Base-by-base conservation (phyloP, 2,797 vertebrate genomes). In the Sebastes cheni region DNA sequence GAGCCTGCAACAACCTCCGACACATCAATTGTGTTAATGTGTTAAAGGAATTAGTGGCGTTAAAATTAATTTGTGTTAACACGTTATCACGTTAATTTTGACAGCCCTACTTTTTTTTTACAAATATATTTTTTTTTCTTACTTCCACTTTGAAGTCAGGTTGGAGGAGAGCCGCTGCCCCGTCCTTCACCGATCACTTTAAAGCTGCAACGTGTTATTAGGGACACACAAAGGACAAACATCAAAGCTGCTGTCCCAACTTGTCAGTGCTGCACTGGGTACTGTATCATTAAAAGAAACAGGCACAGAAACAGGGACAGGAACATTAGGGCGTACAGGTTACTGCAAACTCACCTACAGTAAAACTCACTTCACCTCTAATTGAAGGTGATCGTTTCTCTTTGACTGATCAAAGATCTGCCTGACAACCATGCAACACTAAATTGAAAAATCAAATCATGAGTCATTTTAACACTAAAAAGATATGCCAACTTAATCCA, bases 141-240 rank as follows among this genome's bases (percentile, higher is more conserved):
- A 84, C 79, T 73, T 88, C 58, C 58, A 78, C 66, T 75, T 85
- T 84, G 69, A 81, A 80, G 64, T 75, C 55, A 59, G 25, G 25
- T 77, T 75, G 64, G 62, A 90, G 79, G 78, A 81, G 71, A 91
- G 70, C 30, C 1, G 8, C 61, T 65, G 78, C 16, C 27, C 64
- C 73, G 80, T 78, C 84, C 65, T 81, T 85, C 72, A 77, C 75
- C 79, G 68, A 64, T 81, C 78, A 68, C 75, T 80, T 67, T 71
- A 77, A 81, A 83, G 79, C 86, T 39, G 14, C 68, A 46, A 55
- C 50, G 69, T 75, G 82, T 89, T 91, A 79, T 46, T 70, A 20
- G 68, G 83, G 78, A 89, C 85, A 82, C 72, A 78, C 82, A 89
- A 86, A 92, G 91, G 90, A 92, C 90, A 88, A 83, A 85, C 89